Evolutionary conservation across 1,140 invertebrate genomes (phyloP), one percentile per base, ranked within the genome.

Genomic region (Camponotus floridanus): DNA sequence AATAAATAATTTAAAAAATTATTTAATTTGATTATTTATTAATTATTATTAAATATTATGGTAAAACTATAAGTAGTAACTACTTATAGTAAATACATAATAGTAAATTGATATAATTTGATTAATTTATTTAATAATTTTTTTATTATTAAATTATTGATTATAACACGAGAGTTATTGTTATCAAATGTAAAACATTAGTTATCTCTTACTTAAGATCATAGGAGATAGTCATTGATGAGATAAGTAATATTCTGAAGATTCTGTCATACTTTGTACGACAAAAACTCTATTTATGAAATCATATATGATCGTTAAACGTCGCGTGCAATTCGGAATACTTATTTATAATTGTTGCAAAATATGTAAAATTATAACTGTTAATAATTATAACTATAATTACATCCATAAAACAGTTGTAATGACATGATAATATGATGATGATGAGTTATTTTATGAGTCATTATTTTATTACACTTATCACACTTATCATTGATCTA

Each of bases 231-330:
- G 9, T 68, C 31, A 18, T 55, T 55, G 45, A 68, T 68, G 64
- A 68, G 45, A 68, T 68, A 55, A 51, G 31, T 3, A n/a, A 79
- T 68, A 79, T 68, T 79, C 67, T 55, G 33, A 67, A 18, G 21
- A 67, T 4, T 79, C 31, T 42, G 13, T 39, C 18, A 9, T 7
- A 48, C 18, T 48, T 48, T 36, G 13, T 18, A 11, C 11, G 67
- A 31, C 13, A 31, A 13, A 26, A 76, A 3, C 36, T 64, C 3
- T 57, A 21, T 42, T 55, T 42, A 0, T 13, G 55, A 76, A 76
- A 76, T 18, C 18, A 8, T 33, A 9, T 15, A 42, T 7, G 3
- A 7, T 57, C 33, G 71, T 26, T 26, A 26, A 15, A 13, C 7
- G 7, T 67, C 15, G 33, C 21, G 11, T 80, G 21, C 39, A 33